These are phyloP conservation scores for Unio delphinus DNA, from an alignment of 2,888 invertebrate genomes.

Conservation along the genomic window DNA sequence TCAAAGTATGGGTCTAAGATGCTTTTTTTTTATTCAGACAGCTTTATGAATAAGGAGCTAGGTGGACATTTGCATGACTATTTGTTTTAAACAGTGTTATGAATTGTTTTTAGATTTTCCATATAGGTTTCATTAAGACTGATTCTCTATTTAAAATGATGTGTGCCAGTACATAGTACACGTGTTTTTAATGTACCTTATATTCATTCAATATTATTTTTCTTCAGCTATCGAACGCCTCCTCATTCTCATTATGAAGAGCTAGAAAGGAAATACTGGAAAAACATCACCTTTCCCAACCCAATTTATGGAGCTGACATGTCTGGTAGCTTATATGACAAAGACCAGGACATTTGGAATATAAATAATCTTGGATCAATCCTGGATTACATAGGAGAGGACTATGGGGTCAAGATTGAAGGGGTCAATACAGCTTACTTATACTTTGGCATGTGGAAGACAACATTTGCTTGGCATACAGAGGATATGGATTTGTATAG, in stretches of 20 bases:
- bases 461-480: slow-evolving; percentile 99
- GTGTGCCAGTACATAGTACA: too few relatives aligned
- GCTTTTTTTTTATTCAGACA: too few relatives aligned
- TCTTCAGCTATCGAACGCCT: slow-evolving; percentile 67
- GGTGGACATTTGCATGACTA: too few relatives aligned
- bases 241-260: slow-evolving; percentile 69
- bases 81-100: too few relatives aligned
- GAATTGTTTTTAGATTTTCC: too few relatives aligned
- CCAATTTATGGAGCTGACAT: slow-evolving; percentile 99
- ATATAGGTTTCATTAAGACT: too few relatives aligned
- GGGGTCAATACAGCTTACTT: slow-evolving; percentile 97
- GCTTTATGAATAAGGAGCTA: too few relatives aligned
- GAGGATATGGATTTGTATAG: slow-evolving; percentile 99
- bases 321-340: slow-evolving; percentile 93
- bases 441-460: slow-evolving; percentile 99
- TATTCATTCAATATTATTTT: not conserved
- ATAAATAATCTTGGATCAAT: slow-evolving; percentile 94
- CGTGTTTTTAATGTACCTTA: not conserved
- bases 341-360: slow-evolving; percentile 87
- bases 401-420: slow-evolving; percentile 89
- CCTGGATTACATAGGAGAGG: slow-evolving; percentile 92
- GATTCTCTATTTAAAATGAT: too few relatives aligned
- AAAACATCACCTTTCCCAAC: slow-evolving; percentile 94
- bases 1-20: too few relatives aligned
- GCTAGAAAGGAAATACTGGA: slow-evolving; percentile 91